Evolutionary conservation across 2,888 invertebrate genomes (phyloP).

Genomic region (Nemotelus nigrinus): DNA sequence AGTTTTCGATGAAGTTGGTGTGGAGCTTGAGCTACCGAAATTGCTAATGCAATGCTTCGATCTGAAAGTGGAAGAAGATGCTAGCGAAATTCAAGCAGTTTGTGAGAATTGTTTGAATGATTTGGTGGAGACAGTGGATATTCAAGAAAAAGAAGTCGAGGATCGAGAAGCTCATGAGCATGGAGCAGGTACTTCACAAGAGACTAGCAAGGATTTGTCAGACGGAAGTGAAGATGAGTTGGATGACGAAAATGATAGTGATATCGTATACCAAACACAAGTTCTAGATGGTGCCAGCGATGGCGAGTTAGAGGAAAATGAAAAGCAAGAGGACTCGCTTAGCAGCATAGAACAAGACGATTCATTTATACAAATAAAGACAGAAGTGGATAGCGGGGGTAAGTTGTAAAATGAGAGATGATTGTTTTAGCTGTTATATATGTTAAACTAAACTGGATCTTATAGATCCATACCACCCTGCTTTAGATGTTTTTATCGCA

Average conservation of each 20-base stretch:
- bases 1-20: constrained; percentile 60
- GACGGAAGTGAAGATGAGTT: not conserved
- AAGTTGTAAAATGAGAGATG: too few relatives aligned
- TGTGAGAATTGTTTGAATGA: constrained; percentile 58
- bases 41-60: constrained; percentile 57
- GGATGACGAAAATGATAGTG: not conserved
- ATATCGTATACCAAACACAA: constrained; percentile 6
- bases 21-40: constrained; percentile 57
- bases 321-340: too few relatives aligned
- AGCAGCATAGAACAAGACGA: too few relatives aligned
- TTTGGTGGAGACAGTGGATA: constrained; percentile 59
- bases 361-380: too few relatives aligned
- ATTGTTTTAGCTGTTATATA: too few relatives aligned
- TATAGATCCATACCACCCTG: too few relatives aligned
- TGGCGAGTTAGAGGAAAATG: constrained; percentile 51
- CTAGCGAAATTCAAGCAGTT: constrained; percentile 52
- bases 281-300: constrained; percentile 10
- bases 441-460: too few relatives aligned
- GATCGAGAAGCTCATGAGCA: not conserved
- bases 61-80: constrained; percentile 52
- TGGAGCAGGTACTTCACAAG: not conserved
- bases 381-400: too few relatives aligned
- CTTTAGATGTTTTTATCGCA: too few relatives aligned
- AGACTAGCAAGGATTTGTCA: constrained; percentile 43
- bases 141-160: constrained; percentile 46